phyloP scores from a whole-genome alignment of 2,113 vertebrate genomes.

The Burhinus oedicnemus region DNA sequence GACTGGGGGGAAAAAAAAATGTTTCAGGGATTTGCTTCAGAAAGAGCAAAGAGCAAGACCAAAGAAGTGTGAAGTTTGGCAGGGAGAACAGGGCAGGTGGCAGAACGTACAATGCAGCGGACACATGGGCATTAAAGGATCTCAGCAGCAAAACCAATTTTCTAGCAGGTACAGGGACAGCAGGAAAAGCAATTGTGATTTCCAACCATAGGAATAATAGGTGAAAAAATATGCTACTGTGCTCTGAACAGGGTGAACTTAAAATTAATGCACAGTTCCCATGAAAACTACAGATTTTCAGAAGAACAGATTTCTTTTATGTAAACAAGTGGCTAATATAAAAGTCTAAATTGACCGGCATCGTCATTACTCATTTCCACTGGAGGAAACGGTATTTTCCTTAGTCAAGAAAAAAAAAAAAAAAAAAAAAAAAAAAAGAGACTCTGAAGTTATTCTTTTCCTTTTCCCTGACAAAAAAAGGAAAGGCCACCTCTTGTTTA shows the following conservation, averaged over 20 bases:
- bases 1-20: background rate
- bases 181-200: background rate
- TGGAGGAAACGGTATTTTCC: slow-evolving; percentile 24
- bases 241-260: background rate
- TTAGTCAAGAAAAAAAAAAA: background rate
- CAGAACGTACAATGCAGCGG: background rate
- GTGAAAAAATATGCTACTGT: background rate
- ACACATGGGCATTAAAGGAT: background rate
- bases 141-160: background rate
- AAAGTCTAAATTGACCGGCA: slow-evolving; percentile 6
- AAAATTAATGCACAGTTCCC: background rate
- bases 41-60: background rate
- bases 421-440: background rate
- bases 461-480: background rate
- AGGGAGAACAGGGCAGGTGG: background rate
- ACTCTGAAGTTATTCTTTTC: background rate
- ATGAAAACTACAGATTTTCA: background rate
- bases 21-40: background rate
- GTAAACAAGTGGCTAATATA: background rate
- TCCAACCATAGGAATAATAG: background rate
- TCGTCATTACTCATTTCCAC: slow-evolving; percentile 30
- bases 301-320: background rate
- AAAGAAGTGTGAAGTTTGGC: background rate
- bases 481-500: background rate
- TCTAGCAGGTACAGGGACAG: background rate